phyloP scores from a whole-genome alignment of 2,797 vertebrate genomes.

The Pseudochirops cupreus region DNA sequence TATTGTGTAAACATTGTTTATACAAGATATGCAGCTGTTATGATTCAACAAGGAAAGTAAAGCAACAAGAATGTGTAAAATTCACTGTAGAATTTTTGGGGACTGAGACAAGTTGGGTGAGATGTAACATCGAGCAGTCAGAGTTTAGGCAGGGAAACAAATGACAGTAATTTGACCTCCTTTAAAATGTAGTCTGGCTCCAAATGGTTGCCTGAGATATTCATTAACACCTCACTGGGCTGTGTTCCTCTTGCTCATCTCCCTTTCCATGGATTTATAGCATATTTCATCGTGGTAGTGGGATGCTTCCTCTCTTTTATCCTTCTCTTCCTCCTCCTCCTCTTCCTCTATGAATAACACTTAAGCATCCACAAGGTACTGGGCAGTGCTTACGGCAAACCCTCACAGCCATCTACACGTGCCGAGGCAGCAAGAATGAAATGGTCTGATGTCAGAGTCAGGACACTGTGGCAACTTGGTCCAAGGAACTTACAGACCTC shows the following conservation, averaged over 20 bases:
- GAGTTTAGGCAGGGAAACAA: background rate
- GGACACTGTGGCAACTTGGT: background rate
- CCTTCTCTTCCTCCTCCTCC: background rate
- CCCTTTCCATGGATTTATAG: background rate
- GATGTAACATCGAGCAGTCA: slow-evolving; percentile 57
- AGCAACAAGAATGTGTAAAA: slow-evolving; percentile 72
- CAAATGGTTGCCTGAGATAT: slow-evolving; percentile 11
- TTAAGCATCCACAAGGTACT: background rate
- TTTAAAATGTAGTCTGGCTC: background rate
- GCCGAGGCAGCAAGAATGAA: background rate
- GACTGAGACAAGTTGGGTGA: slow-evolving; percentile 58
- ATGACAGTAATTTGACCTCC: background rate
- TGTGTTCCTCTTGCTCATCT: background rate
- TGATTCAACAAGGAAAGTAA: slow-evolving; percentile 62
- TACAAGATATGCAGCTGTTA: slow-evolving; percentile 79
- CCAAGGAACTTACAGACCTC: background rate
- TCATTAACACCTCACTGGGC: background rate
- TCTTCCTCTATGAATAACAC: background rate
- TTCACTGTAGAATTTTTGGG: slow-evolving; percentile 62
- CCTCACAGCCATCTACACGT: no score
- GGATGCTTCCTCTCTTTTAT: background rate
- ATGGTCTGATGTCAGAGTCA: no score
- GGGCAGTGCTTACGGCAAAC: background rate
- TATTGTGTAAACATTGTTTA: slow-evolving; percentile 80
- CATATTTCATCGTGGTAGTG: background rate